Base-by-base conservation (phyloP, 2,888 invertebrate genomes). In the Antheraea assamensis region DNA sequence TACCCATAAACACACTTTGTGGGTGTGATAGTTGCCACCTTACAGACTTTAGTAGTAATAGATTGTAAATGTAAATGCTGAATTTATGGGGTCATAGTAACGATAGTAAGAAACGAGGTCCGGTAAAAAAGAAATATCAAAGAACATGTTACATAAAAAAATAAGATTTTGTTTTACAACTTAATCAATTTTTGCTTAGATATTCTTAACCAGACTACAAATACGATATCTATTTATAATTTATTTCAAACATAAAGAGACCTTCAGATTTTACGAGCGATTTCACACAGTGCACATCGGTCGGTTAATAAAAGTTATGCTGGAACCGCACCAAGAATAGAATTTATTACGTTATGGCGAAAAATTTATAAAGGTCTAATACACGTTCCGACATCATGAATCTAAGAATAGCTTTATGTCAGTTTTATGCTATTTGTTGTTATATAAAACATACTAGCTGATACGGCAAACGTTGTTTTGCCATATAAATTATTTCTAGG, bases 231-330 rank as follows among this genome's bases (percentile, higher is more conserved):
- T 64, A 64, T 64, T 49, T 52, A 24, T 52, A 72, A 52, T 72
- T 73, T 74, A 75, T 68, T 17, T 61, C 55, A 72, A 70, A 74
- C 42, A 73, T 73, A 71, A 77, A 76, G 76, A 80, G 77, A 79
- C 82, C 82, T 85, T 82, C 79, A 76, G 78, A 79, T 84, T 76
- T 82, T 78, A 81, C 77, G 79, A 79, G 78, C 83, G 81, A 84
- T 79, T 83, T 75, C 77, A 76, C 79, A 77, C 77, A n/a, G 61
- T 77, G 75, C 77, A 79, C 79, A 81, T 79, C 75, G 80, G 77
- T 76, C 70, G 77, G 30, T 77, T 78, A 82, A 80, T 85, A 85
- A 84, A 86, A 83, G 79, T 82, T 84, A 83, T 83, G 85, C 83
- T 79, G 79, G 79, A 79, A 77, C 76, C 74, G 78, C 79, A 79